Evolutionary conservation across 2,888 invertebrate genomes (phyloP).

Genomic region (Apodemia mormo): DNA sequence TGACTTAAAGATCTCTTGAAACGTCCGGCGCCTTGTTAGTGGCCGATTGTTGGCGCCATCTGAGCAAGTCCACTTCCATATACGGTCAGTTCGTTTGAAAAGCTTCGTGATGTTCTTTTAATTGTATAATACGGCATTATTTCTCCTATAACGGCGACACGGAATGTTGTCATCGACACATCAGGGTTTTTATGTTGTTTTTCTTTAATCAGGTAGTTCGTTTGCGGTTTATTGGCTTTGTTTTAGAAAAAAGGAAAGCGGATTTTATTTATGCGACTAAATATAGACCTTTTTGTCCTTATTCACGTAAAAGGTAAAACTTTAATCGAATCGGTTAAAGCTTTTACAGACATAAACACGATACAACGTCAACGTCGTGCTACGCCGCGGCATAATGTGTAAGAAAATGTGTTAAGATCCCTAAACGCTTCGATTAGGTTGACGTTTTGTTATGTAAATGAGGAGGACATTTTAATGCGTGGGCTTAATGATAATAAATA

Average conservation of each 20-base stretch:
- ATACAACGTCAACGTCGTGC: too few relatives aligned
- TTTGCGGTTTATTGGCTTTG: neutral
- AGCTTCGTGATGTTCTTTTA: constrained; percentile 28
- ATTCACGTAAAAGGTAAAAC: too few relatives aligned
- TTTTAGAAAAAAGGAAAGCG: neutral
- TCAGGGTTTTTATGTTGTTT: neutral
- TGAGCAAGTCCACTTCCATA: constrained; percentile 45
- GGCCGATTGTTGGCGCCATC: constrained; percentile 60
- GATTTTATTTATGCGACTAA: neutral
- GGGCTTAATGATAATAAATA: too few relatives aligned
- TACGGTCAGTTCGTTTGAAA: constrained; percentile 39
- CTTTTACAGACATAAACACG: too few relatives aligned
- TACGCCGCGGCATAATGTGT: too few relatives aligned
- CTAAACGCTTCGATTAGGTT: too few relatives aligned
- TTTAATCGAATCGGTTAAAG: too few relatives aligned
- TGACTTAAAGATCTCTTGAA: constrained; percentile 36
- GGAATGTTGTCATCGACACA: constrained; percentile 9
- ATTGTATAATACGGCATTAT: constrained; percentile 19
- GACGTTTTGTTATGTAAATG: too few relatives aligned
- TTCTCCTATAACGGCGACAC: constrained; percentile 5
- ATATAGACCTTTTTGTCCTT: too few relatives aligned
- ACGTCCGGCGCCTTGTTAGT: constrained; percentile 47
- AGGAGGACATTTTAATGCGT: too few relatives aligned
- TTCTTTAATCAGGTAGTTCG: neutral
- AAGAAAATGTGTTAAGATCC: too few relatives aligned